Conservation (phyloP, 2,797 vertebrate species). For the Cirrhinus molitorella region DNA sequence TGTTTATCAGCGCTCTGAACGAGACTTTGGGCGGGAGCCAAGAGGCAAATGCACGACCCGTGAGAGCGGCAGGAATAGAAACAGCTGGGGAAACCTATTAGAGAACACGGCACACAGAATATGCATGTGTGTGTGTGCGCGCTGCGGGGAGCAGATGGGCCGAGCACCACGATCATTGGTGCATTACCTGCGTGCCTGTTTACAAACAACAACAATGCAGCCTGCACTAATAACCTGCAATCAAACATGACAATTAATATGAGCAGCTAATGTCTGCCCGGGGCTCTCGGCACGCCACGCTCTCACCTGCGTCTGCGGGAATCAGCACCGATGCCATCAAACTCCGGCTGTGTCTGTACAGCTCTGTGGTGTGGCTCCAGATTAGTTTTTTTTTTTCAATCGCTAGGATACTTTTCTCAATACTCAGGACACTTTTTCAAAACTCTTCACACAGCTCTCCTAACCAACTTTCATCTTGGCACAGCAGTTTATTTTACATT, state of each 20-base stretch:
- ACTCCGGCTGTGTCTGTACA: slow-evolving; percentile 53
- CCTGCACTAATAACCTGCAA: slow-evolving; percentile 77
- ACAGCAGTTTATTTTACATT: background rate
- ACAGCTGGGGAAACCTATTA: slow-evolving; percentile 77
- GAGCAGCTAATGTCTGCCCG: slow-evolving; percentile 71
- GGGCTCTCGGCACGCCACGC: slow-evolving; percentile 58
- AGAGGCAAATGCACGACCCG: slow-evolving; percentile 73
- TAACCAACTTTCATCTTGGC: background rate
- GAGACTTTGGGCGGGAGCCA: slow-evolving; percentile 73
- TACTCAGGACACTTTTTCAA: background rate
- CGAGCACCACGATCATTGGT: slow-evolving; percentile 76
- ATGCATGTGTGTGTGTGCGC: slow-evolving; percentile 34
- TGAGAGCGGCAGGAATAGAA: slow-evolving; percentile 57
- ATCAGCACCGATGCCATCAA: slow-evolving; percentile 65
- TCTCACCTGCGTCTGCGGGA: slow-evolving; percentile 37
- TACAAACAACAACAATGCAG: slow-evolving; percentile 80
- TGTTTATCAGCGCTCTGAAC: slow-evolving; percentile 40
- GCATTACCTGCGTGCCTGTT: slow-evolving; percentile 82
- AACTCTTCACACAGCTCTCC: background rate
- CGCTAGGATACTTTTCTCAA: background rate
- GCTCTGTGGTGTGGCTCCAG: background rate
- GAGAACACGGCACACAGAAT: slow-evolving; percentile 47
- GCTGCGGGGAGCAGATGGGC: slow-evolving; percentile 77
- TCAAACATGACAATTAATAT: slow-evolving; percentile 79
- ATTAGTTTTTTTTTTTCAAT: background rate